Evolutionary conservation across 2,113 vertebrate species (phyloP), one percentile per base, ranked within the genome.

Genomic region (Callospermophilus lateralis): DNA sequence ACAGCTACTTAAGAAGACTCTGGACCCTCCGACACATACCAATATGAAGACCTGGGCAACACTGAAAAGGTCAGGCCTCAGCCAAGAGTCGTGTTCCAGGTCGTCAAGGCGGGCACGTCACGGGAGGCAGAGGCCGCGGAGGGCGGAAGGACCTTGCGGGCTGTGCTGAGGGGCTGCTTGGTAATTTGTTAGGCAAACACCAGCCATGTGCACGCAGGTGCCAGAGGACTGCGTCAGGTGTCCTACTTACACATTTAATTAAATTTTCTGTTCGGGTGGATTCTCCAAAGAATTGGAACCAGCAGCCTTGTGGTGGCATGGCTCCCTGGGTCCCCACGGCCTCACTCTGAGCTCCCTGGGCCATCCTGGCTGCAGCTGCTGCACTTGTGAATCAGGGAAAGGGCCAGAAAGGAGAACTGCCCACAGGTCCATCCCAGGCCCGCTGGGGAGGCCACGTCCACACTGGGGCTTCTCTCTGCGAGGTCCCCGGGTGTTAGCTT

Each of bases 221-320:
- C 97, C 98, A 97, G 98, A 97, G 98, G 97, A 97, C 97, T 84
- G 81, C 98, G 97, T 97, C 8, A 89, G 97, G 97, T 94, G 95
- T 98, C 98, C 98, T 97, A 92, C 98, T 98, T 97, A 96, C 98
- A 98, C 96, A 98, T 97, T 97, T 98, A 98, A 98, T 98, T 98
- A 98, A 96, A 96, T 98, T 98, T 98, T 97, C 98, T 96, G 96
- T 98, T 97, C 98, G 98, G 97, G 96, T 96, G 98, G 86, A 92
- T 83, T 97, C 98, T 98, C 98, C 96, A 92, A 98, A 98, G 98
- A 98, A 97, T 98, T 98, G 93, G 97, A 97, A 94, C 95, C 94
- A 95, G 94, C 96, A 88, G 86, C 61, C 34, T 89, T 72, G 95
- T 96, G 96, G 94, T 34, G 97, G 97, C 88, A 79, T 90, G 93